Evolutionary conservation across 2,888 invertebrate species (phyloP), one percentile per base, ranked within the genome.

Genomic region (Cephus nigrinus): DNA sequence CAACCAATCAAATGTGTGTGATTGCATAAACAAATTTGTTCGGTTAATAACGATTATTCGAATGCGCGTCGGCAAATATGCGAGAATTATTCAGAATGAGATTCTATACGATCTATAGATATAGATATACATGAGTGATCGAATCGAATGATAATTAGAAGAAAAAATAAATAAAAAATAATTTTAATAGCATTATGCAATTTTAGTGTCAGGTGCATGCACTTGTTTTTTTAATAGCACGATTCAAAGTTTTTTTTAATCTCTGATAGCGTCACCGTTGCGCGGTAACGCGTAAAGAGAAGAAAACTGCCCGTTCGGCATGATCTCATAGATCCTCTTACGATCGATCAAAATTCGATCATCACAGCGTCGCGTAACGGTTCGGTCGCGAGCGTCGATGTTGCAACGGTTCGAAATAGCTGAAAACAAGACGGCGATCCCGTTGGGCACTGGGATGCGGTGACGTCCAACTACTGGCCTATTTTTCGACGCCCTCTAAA

Each of bases 331-430:
- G 71, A 71, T 71, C 71, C 23, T 33, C 71, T 31, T 32, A 32
- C 71, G 71, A 71, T 71, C 31, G 71, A 71, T 71, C 31, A 33
- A 31, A 31, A 71, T 33, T 23, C 71, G 71, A 71, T 71, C 71
- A 33, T 71, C 71, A 71, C 71, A 71, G 71, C 71, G 71, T 71
- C 71, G 71, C 71, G 71, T 33, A 33, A 71, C 71, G 71, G 31
- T 71, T 55, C 23, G 55, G 55, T 9, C 55, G 23, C 55, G 55
- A 55, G 55, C 55, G 23, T 55, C 2, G 55, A 80, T 86, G 86
- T 85, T 86, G 89, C 88, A 87, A 88, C 84, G 84, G 75, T 84
- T 88, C 86, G 86, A 90, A 91, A 91, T 90, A 91, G 87, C 87
- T 85, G 88, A 87, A 87, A 88, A 83, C 79, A 85, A 87, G 84